Evolutionary conservation across 2,888 invertebrate species (phyloP).

Genomic region (Heliconius sara): DNA sequence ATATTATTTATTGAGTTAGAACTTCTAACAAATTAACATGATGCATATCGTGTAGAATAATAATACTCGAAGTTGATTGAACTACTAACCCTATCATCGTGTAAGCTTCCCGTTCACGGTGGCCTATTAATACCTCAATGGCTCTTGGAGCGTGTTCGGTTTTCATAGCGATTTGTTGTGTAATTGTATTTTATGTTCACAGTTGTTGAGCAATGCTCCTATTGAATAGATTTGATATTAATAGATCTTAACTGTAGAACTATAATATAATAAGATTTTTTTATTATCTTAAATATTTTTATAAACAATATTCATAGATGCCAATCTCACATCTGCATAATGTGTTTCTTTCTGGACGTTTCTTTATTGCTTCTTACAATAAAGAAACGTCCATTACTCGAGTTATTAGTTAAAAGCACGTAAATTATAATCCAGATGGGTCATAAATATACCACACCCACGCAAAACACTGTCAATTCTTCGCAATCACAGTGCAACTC

Average conservation of each 20-base stretch:
- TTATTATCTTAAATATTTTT: not conserved
- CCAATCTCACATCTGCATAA: not conserved
- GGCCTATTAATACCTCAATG: constrained; percentile 63
- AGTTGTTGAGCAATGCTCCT: constrained; percentile 58
- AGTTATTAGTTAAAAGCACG: constrained; percentile 35
- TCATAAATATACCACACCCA: constrained; percentile 48
- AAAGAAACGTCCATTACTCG: constrained; percentile 34
- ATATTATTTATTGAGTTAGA: not conserved
- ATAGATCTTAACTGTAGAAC: not conserved
- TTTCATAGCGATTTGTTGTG: constrained; percentile 64
- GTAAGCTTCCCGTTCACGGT: constrained; percentile 54
- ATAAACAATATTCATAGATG: not conserved
- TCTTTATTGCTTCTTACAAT: constrained; percentile 2
- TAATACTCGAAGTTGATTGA: constrained; percentile 31
- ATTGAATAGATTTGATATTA: constrained; percentile 48
- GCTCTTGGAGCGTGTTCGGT: constrained; percentile 56
- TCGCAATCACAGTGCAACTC: constrained; percentile 32
- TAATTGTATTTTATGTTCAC: constrained; percentile 64
- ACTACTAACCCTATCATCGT: constrained; percentile 49
- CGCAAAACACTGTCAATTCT: constrained; percentile 33
- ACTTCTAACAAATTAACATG: constrained; percentile 1
- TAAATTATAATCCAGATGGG: constrained; percentile 42
- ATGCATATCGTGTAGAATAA: constrained; percentile 22
- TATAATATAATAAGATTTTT: not conserved
- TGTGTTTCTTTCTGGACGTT: too few relatives aligned